Base-by-base conservation (phyloP, 2,113 vertebrate genomes). In the Microtus richardsoni region DNA sequence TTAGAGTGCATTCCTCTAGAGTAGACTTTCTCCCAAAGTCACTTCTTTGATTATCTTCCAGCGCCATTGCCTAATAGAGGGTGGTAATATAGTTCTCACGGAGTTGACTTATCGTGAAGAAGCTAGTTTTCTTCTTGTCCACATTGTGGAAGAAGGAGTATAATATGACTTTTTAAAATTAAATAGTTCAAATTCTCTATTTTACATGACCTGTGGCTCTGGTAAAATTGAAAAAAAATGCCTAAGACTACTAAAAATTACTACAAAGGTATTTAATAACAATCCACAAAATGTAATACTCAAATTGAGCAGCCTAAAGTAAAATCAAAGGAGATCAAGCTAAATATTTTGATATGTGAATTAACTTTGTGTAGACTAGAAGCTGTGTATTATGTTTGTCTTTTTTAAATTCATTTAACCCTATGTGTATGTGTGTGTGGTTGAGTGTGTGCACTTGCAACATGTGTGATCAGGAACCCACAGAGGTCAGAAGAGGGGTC, bases 291-390 rank as follows among this genome's bases (percentile, higher is more conserved):
- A 10, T 85, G 54, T 30, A 66, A 47, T 60, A 33, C 8, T 95
- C 62, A 93, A 68, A 82, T 68, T 90, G 41, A 96, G 39, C 44
- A 71, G 30, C 64, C 47, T 52, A 44, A 85, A 5, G 2, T 82
- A 68, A 68, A 96, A 74, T 86, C 26, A 88, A 88, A 89, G 47
- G 44, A 94, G 94, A 88, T 85, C 77, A 87, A 36, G 28, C 2
- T 91, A 74, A 82, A 44, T 70, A 30, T 90, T 79, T 49, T 78
- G 36, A 54, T 91, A 44, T 30, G 52, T 86, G 60, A 88, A 78
- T 47, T 62, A 92, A n/a, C 44, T 54, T 66, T 82, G 44, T 13
- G 70, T 66, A 41, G 44, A 28, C 41, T 52, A n/a, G 39, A 24
- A 41, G 44, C 47, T 24, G 16, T 71, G 39, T 33, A 58, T 88